Evolutionary conservation across 92 coral and sea anemone species (phyloP).

Genomic region (Muricea muricata): DNA sequence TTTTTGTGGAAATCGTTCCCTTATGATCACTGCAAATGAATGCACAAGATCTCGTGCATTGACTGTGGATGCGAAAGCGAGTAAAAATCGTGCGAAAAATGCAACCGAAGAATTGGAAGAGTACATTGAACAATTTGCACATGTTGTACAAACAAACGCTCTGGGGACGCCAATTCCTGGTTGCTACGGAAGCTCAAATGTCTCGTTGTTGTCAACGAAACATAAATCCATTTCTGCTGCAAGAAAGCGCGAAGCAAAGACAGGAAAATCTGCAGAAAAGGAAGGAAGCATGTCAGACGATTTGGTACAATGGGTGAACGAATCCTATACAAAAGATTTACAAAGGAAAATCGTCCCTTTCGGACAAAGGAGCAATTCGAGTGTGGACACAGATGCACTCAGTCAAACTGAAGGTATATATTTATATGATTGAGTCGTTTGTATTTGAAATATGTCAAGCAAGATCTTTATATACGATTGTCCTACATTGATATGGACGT

Average conservation of each 20-base stretch:
- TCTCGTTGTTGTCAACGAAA: conserved; percentile 83
- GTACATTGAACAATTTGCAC: conserved; percentile 87
- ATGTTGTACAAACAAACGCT: conserved; percentile 58
- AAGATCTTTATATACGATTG: neutral
- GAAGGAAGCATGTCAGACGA: conserved; percentile 85
- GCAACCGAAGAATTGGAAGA: conserved; percentile 91
- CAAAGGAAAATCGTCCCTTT: conserved; percentile 79
- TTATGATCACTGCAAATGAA: neutral
- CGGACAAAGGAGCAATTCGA: conserved; percentile 55
- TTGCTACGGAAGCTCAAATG: conserved; percentile 64
- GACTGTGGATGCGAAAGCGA: neutral
- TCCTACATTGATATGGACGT: neutral
- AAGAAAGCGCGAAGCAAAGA: neutral
- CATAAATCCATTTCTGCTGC: neutral
- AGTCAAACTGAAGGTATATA: neutral
- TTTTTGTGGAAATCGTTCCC: neutral
- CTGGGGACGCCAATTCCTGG: conserved; percentile 42
- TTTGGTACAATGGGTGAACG: conserved; percentile 89
- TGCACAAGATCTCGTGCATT: neutral
- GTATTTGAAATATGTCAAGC: neutral
- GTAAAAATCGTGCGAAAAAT: neutral
- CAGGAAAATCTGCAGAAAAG: conserved; percentile 42
- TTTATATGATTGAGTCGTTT: neutral
- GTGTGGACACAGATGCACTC: neutral
- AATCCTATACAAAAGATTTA: conserved; percentile 80